Base-by-base conservation (phyloP, 2,113 vertebrate genomes). In the Cochlearius cochlearius region DNA sequence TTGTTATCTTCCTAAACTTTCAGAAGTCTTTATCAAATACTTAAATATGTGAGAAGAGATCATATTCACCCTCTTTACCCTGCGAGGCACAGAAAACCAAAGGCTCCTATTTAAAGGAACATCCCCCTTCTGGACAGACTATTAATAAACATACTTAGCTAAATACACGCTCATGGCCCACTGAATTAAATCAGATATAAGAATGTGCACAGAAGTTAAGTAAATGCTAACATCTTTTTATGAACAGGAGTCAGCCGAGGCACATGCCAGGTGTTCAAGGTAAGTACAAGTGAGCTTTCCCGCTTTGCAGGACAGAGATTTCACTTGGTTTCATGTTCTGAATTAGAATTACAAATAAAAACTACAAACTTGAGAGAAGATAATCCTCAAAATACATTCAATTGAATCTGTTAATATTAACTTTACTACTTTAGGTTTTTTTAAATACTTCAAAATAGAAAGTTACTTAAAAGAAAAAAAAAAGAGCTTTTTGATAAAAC, bases 111-210 rank as follows among this genome's bases (percentile, higher is more conserved):
- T 88, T 53, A 72, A 72, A 41, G 29, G 15, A 94, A 76, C 8
- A 7, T 62, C 29, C 36, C 26, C 36, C 3, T 39, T 82, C 30
- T 78, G 58, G 43, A 53, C 52, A 75, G 56, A 15, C 13, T 60
- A 50, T 64, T 67, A 95, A 87, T 81, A 78, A 91, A 53, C 39
- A 62, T 52, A 45, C 30, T 69, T 58, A 52, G 15, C 32, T 86
- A 94, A 92, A 93, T 56, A 89, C 39, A 55, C 20, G 45, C 58
- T 72, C 59, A 72, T 3, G 6, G 67, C 50, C 27, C 50, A 36
- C 56, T 83, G 81, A 90, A 95, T 85, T 78, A 85, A 95, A 87
- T 59, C 29, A 81, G 66, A 89, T 21, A 16, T 73, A 96, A 94
- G 73, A 87, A 82, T 2, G 7, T 53, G 49, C 45, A 69, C 0